A percentile compares a stretch with the other conserved stretches of the same genome.
Evolutionary conservation across 1,140 invertebrate genomes (phyloP).

Genomic region (Ctenoplectra terminalis): DNA sequence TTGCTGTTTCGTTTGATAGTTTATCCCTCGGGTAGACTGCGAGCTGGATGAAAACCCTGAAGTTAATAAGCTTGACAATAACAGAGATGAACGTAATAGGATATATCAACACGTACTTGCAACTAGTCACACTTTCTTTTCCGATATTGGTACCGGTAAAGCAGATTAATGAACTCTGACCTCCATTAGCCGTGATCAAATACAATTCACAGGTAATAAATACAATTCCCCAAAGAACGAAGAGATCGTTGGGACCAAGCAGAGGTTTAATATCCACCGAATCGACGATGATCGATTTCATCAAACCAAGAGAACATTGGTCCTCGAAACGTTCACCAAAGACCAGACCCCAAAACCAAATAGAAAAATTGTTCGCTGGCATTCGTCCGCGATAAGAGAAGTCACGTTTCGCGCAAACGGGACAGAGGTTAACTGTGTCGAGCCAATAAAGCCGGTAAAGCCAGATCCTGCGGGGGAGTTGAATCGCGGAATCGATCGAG

Average conservation of each 20-base stretch:
- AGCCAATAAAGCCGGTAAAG: conserved; percentile 16
- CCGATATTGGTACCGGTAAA: not conserved
- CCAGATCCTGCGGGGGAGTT: conserved; percentile 1
- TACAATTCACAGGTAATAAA: conserved; percentile 5
- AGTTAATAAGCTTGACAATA: not conserved
- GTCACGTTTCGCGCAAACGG: not conserved
- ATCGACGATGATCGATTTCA: not conserved
- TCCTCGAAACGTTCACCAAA: not conserved
- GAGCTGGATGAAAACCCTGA: not conserved
- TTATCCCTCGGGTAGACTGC: not conserved
- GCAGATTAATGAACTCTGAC: not conserved
- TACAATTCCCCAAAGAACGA: not conserved
- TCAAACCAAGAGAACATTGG: not conserved
- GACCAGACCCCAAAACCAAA: not conserved
- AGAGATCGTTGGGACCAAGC: not conserved
- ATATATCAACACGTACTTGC: not conserved
- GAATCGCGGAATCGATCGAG: conserved; percentile 30
- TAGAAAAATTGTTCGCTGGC: not conserved
- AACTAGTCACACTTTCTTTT: not conserved
- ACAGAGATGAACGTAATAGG: conserved; percentile 3
- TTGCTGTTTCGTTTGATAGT: not conserved
- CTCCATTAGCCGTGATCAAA: not conserved
- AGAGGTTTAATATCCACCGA: not conserved
- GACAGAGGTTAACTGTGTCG: conserved; percentile 28
- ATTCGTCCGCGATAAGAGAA: too few species aligned